Evolutionary conservation across 2,797 vertebrate species (phyloP), one percentile per base, ranked within the genome.

Genomic region (Chaunax sp.): DNA sequence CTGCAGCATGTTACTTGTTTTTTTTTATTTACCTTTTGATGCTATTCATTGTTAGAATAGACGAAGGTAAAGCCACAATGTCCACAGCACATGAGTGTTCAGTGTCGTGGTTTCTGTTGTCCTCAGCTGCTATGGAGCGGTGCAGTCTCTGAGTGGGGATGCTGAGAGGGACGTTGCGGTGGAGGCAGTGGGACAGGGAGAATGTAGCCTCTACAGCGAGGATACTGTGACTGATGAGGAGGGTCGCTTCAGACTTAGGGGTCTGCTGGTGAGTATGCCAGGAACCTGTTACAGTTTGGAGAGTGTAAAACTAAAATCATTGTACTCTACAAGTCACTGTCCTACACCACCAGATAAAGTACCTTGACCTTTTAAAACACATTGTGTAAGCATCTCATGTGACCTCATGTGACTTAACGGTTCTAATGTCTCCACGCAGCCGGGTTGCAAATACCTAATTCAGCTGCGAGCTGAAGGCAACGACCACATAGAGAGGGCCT

Each of bases 161-260:
- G 95, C 98, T 0, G 98, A 99, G 77, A 93, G 97, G 80, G 96
- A 97, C 0, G 92, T 98, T 8, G 94, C 97, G 0, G 96, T 99
- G 83, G 98, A 99, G 88, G 98, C 97, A 0, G 90, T 96, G 82
- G 98, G 98, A 2, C 97, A 98, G 92, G 90, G 88, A 1, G 94
- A 97, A 35, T 99, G 98, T 5, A 94, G 92, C 72, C 92, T 97
- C 63, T 99, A 98, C 71, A 98, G 95, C 55, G 98, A 99, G 90
- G 98, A 99, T 90, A 98, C 97, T 0, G 82, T 98, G 82, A 99
- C 98, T 0, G 98, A 99, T 2, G 97, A 99, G 68, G 96, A 97
- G 62, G 98, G 98, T 0, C 96, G 93, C 67, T 99, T 99, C 92
- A 88, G 98, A 51, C 92, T 99, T 8, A 91, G 98, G 64, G 98